A percentile compares a stretch with the other conserved stretches of the same genome.
Evolutionary conservation across 2,888 invertebrate genomes (phyloP).

Genomic region (Pyrgus malvae): DNA sequence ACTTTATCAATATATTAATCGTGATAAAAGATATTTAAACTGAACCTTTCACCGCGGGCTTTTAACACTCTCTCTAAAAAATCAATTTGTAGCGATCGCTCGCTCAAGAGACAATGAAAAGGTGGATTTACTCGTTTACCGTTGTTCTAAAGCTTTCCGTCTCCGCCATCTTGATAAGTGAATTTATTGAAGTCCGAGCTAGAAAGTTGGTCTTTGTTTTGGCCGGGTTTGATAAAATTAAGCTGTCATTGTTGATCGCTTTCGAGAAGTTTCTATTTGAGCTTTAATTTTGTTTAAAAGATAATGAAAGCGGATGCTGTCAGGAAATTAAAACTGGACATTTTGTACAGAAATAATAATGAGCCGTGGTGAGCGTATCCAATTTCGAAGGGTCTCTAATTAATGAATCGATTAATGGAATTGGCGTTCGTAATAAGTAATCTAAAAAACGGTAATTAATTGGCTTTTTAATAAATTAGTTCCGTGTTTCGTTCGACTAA

Average conservation of each 20-base stretch:
- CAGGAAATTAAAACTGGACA: slow-evolving; percentile 1
- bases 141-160: slow-evolving; percentile 32
- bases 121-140: slow-evolving; percentile 47
- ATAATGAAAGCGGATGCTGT: slow-evolving; percentile 14
- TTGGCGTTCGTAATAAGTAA: background rate
- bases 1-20: slow-evolving; percentile 3
- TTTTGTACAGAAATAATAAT: background rate
- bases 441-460: too few relatives aligned
- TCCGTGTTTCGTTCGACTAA: too few relatives aligned
- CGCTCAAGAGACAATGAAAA: slow-evolving; percentile 51
- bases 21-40: slow-evolving; percentile 15
- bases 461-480: too few relatives aligned
- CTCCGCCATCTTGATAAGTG: slow-evolving; percentile 55
- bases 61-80: slow-evolving; percentile 50
- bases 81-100: slow-evolving; percentile 56
- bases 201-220: slow-evolving; percentile 60
- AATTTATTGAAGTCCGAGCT: slow-evolving; percentile 52
- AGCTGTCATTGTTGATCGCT: slow-evolving; percentile 19
- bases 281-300: slow-evolving; percentile 4
- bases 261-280: slow-evolving; percentile 17
- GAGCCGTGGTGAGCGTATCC: background rate
- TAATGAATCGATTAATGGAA: background rate
- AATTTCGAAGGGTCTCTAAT: background rate
- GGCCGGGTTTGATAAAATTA: slow-evolving; percentile 18
- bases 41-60: slow-evolving; percentile 28